These are phyloP conservation scores for Astreopora myriophthalma DNA, from an alignment of 64 coral and sea anemone species.

Conservation along the genomic window DNA sequence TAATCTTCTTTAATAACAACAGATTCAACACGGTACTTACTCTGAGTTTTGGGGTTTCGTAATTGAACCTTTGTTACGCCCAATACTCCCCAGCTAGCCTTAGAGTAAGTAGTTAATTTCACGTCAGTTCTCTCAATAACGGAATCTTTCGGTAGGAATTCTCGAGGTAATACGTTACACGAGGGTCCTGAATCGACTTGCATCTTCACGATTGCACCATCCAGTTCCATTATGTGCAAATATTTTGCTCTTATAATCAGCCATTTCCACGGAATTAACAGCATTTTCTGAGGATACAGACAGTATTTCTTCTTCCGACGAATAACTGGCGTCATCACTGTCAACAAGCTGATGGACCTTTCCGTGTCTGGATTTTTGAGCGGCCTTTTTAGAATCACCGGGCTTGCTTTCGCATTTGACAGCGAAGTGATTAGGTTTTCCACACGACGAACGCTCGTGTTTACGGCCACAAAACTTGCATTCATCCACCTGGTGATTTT, in stretches of 20 bases:
- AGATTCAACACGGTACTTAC: background rate
- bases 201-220: background rate
- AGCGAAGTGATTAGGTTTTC: slow-evolving; percentile 44
- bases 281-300: too few relatives aligned
- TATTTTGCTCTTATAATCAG: too few relatives aligned
- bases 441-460: background rate
- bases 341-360: slow-evolving; percentile 3
- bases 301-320: background rate
- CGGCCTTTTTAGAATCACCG: background rate
- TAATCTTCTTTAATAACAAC: background rate
- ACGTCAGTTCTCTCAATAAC: too few relatives aligned
- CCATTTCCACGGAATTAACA: too few relatives aligned
- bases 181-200: slow-evolving; percentile 23
- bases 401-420: slow-evolving; percentile 36
- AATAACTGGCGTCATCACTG: background rate
- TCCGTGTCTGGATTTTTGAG: background rate
- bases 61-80: too few relatives aligned
- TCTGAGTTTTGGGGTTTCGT: too few relatives aligned
- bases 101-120: too few relatives aligned
- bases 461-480: slow-evolving; percentile 26
- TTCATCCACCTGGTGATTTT: slow-evolving; percentile 6
- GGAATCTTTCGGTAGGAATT: too few relatives aligned
- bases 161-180: background rate
- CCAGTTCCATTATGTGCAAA: background rate
- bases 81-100: too few relatives aligned